These are phyloP conservation scores for Carduelis carduelis DNA, from an alignment of 2,797 vertebrate species.

Conservation along the genomic window DNA sequence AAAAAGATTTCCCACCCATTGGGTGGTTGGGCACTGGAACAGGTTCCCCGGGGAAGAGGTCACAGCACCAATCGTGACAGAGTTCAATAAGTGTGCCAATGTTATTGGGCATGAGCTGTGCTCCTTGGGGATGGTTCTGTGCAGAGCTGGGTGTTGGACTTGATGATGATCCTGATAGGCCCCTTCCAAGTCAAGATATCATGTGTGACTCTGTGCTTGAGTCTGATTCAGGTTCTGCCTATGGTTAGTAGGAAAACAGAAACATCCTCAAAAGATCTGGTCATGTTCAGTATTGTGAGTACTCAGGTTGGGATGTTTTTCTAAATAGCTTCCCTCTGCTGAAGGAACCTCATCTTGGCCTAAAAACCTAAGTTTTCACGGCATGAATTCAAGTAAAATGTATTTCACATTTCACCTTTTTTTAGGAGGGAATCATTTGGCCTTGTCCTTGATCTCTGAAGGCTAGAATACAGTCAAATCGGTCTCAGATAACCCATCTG, in stretches of 20 bases:
- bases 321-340: background rate
- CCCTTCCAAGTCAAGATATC: background rate
- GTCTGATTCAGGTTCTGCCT: background rate
- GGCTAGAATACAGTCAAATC: background rate
- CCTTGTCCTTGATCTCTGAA: background rate
- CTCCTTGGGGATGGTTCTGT: too few species aligned
- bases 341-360: background rate
- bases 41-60: background rate
- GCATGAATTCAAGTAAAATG: background rate
- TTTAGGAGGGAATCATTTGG: background rate
- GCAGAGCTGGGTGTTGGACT: background rate
- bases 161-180: too few species aligned
- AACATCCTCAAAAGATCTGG: background rate
- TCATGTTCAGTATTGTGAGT: accelerated
- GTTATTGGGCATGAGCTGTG: background rate
- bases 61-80: background rate
- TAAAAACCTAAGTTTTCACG: background rate
- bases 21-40: accelerated
- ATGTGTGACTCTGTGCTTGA: background rate
- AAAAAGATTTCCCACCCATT: accelerated
- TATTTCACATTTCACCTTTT: background rate
- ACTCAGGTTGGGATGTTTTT: background rate
- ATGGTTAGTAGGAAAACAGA: background rate
- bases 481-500: background rate
- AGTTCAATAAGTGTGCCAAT: background rate